Evolutionary conservation across 1,140 invertebrate genomes (phyloP).

Genomic region (Platyscapa corneri): DNA sequence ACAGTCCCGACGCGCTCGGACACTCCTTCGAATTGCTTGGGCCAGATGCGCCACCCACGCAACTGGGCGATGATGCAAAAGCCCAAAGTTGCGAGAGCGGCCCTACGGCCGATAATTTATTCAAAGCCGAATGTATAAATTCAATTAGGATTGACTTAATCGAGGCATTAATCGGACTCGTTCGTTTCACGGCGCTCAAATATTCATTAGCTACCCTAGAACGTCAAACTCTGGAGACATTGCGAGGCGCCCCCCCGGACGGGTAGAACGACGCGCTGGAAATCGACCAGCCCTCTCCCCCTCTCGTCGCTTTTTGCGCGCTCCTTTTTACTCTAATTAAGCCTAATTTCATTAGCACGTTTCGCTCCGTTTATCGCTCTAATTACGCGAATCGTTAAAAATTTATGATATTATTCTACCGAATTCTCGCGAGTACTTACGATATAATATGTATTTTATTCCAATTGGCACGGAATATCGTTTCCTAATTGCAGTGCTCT

Average conservation of each 20-base stretch:
- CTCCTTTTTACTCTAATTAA: not conserved
- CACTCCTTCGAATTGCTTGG: too few species aligned
- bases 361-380: not conserved
- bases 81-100: not conserved
- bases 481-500: too few species aligned
- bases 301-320: not conserved
- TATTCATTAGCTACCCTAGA: conserved; percentile 19
- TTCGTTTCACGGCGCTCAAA: not conserved
- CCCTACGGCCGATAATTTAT: not conserved
- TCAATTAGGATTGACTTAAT: conserved; percentile 17
- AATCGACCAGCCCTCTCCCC: not conserved
- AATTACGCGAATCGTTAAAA: not conserved
- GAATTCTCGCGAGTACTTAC: too few species aligned
- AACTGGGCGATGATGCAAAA: too few species aligned
- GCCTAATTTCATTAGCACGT: not conserved
- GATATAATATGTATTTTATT: not conserved
- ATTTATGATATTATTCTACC: not conserved
- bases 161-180: not conserved
- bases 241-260: too few species aligned
- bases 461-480: too few species aligned
- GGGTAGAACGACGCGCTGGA: not conserved
- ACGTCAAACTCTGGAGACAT: conserved; percentile 2
- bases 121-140: not conserved
- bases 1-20: too few species aligned
- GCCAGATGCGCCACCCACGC: too few species aligned